Evolutionary conservation across 2,888 invertebrate genomes (phyloP).

Genomic region (Sesia bembeciformis): DNA sequence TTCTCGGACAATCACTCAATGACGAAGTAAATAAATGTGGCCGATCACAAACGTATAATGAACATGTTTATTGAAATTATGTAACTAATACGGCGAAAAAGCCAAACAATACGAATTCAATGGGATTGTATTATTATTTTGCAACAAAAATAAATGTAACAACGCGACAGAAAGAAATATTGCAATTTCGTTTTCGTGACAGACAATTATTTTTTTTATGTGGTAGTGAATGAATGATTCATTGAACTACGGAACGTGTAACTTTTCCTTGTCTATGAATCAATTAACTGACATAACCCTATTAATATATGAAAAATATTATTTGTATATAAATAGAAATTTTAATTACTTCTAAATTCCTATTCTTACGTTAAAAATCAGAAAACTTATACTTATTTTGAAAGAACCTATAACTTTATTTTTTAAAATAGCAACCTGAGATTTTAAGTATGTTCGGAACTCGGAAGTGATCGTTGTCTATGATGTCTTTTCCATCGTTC

Average conservation of each 20-base stretch:
- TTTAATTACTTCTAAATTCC: no score
- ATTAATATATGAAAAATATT: neutral
- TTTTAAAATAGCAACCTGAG: constrained; percentile 4
- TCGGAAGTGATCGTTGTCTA: constrained; percentile 31
- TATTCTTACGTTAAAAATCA: neutral
- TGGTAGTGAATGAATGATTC: constrained; percentile 13
- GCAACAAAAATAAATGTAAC: constrained; percentile 44
- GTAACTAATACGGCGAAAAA: constrained; percentile 25
- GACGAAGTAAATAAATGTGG: constrained; percentile 47
- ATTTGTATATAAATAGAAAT: no score
- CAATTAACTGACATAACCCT: no score
- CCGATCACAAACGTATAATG: constrained; percentile 31
- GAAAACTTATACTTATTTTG: neutral
- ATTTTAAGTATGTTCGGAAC: constrained; percentile 1
- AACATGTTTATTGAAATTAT: constrained; percentile 30
- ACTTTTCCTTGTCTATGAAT: constrained; percentile 4
- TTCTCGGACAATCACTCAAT: constrained; percentile 44
- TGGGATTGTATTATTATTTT: constrained; percentile 38
- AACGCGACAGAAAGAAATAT: constrained; percentile 7
- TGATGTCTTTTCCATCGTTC: constrained; percentile 56
- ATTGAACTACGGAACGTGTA: constrained; percentile 5
- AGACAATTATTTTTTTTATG: constrained; percentile 27
- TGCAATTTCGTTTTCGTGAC: constrained; percentile 31
- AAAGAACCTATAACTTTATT: neutral
- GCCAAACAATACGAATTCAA: constrained; percentile 41